phyloP scores from a whole-genome alignment of 2,888 invertebrate species.

The Sarcophaga subvicina region DNA sequence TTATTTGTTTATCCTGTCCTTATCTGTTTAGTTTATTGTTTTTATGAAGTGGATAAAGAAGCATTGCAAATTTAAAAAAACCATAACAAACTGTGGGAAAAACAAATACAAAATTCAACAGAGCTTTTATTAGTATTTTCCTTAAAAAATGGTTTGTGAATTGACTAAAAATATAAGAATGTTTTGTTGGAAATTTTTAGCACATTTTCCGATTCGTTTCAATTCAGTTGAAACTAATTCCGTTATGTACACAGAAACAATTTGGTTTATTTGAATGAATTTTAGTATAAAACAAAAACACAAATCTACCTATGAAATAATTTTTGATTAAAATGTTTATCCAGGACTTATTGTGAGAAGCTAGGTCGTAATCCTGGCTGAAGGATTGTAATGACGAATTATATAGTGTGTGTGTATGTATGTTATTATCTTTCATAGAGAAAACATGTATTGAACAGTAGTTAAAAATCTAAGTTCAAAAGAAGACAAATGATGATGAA shows the following conservation, averaged over 20 bases:
- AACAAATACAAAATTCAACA: constrained; percentile 30
- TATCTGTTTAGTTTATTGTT: constrained; percentile 71
- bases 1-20: constrained; percentile 73
- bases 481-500: too few relatives aligned
- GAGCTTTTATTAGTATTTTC: constrained; percentile 42
- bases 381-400: too few relatives aligned
- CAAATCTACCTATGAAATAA: too few relatives aligned
- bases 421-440: too few relatives aligned
- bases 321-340: too few relatives aligned
- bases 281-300: too few relatives aligned
- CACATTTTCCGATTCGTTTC: constrained; percentile 7
- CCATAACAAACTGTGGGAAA: constrained; percentile 35
- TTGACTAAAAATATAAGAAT: constrained; percentile 9
- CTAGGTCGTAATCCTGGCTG: too few relatives aligned
- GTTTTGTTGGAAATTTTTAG: neutral
- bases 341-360: too few relatives aligned
- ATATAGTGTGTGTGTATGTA: too few relatives aligned
- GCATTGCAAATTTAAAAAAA: constrained; percentile 71
- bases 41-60: constrained; percentile 72
- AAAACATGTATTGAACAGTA: too few relatives aligned
- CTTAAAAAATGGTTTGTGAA: constrained; percentile 51
- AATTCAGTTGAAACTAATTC: neutral
- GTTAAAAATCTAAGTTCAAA: too few relatives aligned
- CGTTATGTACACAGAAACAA: neutral
- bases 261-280: neutral